Conservation (phyloP, 2,797 vertebrate species). For the Bucorvus abyssinicus region DNA sequence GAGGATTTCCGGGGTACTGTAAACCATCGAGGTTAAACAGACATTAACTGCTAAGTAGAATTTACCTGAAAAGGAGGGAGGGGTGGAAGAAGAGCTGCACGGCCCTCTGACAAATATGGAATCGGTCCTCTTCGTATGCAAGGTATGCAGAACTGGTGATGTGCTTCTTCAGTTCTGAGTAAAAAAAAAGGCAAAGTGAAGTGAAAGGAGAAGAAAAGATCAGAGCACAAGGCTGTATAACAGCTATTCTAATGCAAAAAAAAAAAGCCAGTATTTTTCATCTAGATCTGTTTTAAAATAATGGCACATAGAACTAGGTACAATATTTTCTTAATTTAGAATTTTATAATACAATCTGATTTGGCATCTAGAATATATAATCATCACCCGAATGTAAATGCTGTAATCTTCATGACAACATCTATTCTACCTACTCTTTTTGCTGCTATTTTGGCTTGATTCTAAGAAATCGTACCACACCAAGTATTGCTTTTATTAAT, state of each 20-base stretch:
- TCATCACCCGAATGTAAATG: constrained; percentile 24
- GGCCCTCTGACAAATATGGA: background rate
- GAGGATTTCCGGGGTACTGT: background rate
- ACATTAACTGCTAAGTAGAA: background rate
- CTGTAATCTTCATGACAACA: background rate
- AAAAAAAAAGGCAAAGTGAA: constrained; percentile 28
- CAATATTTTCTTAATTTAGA: constrained; percentile 34
- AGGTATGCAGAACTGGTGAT: background rate
- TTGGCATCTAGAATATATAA: constrained; percentile 33
- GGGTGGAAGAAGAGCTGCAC: background rate
- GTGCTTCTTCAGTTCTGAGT: background rate
- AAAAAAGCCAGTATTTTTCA: background rate
- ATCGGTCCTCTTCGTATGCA: background rate
- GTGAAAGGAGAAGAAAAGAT: constrained; percentile 8
- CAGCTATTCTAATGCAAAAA: background rate
- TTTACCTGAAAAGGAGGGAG: background rate
- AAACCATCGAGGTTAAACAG: background rate
- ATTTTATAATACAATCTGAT: background rate
- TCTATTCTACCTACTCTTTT: constrained; percentile 6
- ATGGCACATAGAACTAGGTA: background rate
- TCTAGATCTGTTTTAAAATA: background rate
- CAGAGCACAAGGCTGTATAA: background rate
- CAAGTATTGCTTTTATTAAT: constrained; percentile 28
- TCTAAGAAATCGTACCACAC: background rate
- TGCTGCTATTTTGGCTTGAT: constrained; percentile 8